Percentiles rank a stretch among this genome's conserved stretches.
These are phyloP conservation scores for Percina caprodes DNA, from an alignment of 2,113 vertebrate genomes.

Conservation along the genomic window DNA sequence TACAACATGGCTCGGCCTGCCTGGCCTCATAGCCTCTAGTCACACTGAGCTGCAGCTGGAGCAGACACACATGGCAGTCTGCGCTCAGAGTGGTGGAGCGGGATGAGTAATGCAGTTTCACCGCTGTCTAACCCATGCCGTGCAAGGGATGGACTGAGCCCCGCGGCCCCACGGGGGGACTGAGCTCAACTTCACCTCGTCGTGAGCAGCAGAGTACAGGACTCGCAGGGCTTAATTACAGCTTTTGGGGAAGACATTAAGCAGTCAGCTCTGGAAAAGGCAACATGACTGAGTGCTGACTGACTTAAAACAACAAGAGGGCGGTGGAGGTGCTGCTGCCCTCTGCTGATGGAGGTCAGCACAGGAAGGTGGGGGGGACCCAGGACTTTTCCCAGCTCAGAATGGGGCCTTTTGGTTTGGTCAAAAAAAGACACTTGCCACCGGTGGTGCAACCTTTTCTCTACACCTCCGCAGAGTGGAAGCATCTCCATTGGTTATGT, in stretches of 20 bases:
- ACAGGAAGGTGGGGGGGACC: too few relatives aligned
- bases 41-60: slow-evolving; percentile 64
- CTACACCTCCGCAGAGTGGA: neutral
- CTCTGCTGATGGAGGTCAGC: slow-evolving; percentile 51
- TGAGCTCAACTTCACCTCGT: slow-evolving; percentile 41
- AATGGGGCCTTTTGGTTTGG: too few relatives aligned
- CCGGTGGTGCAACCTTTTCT: too few relatives aligned
- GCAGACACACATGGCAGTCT: neutral
- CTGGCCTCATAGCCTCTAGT: slow-evolving; percentile 8
- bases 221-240: slow-evolving; percentile 37
- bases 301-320: slow-evolving; percentile 8
- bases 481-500: neutral
- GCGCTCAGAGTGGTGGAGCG: neutral
- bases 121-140: slow-evolving; percentile 64
- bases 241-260: neutral
- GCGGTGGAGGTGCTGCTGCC: slow-evolving; percentile 37
- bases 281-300: slow-evolving; percentile 10
- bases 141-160: slow-evolving; percentile 60
- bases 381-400: too few relatives aligned
- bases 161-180: slow-evolving; percentile 26
- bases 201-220: slow-evolving; percentile 29
- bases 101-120: slow-evolving; percentile 66
- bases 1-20: slow-evolving; percentile 60
- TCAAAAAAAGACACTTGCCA: too few relatives aligned
- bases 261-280: slow-evolving; percentile 13